Conservation (phyloP, 2,113 vertebrate genomes). For the Gymnorhina tibicen region DNA sequence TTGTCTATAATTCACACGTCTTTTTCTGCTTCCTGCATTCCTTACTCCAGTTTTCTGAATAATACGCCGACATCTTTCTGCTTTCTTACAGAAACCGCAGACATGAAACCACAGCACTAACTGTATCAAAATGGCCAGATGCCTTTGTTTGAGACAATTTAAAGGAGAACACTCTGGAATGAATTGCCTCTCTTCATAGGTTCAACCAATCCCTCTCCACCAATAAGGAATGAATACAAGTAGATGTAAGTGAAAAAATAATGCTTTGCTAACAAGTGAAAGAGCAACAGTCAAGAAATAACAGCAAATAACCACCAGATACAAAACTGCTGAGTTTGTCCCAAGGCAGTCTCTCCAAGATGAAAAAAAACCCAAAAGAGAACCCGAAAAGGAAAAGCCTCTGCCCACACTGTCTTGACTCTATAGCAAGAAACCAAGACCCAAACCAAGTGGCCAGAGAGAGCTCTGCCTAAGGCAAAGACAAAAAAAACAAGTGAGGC, state of each 20-base stretch:
- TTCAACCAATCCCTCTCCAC: background rate
- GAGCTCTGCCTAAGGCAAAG: background rate
- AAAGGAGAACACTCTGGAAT: background rate
- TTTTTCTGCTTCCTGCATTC: background rate
- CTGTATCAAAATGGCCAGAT: background rate
- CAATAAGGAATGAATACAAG: background rate
- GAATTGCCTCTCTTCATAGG: background rate
- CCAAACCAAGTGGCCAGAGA: background rate
- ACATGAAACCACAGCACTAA: background rate
- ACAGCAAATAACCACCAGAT: background rate
- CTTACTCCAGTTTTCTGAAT: background rate
- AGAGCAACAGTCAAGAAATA: background rate
- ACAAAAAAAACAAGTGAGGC: background rate
- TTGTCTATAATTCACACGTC: background rate
- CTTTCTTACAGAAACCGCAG: background rate
- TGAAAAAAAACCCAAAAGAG: background rate
- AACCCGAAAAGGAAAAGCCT: background rate
- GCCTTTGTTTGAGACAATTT: background rate
- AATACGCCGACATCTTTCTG: background rate
- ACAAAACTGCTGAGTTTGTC: background rate
- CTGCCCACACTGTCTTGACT: rapidly evolving
- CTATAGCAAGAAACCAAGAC: background rate
- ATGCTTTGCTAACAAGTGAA: background rate
- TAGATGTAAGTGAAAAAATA: background rate
- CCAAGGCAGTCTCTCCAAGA: background rate